These are phyloP conservation scores for Sebastes diploproa DNA, from an alignment of 2,797 vertebrate species.

Conservation along the genomic window DNA sequence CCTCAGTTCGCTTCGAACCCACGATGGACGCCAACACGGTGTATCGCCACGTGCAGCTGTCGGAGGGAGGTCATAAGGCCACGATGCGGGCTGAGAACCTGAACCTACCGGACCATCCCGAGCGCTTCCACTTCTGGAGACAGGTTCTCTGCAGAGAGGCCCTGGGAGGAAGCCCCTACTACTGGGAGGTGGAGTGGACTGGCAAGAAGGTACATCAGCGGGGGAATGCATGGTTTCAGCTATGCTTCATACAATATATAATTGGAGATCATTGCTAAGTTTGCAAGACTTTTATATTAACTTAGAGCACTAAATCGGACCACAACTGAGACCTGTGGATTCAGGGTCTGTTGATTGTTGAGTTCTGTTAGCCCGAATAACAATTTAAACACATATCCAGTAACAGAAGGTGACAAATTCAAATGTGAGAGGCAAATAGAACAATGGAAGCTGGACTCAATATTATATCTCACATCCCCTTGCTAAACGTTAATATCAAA, in stretches of 20 bases:
- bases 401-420: background rate
- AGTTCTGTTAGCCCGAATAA: background rate
- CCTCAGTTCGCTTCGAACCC: constrained; percentile 76
- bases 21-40: constrained; percentile 79
- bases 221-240: background rate
- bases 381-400: background rate
- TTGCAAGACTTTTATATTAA: background rate
- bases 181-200: constrained; percentile 86
- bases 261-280: background rate
- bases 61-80: constrained; percentile 71
- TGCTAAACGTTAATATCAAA: background rate
- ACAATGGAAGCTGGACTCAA: background rate
- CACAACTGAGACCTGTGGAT: background rate
- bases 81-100: constrained; percentile 73
- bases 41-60: constrained; percentile 77
- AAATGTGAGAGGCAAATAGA: background rate
- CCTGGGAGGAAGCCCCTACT: constrained; percentile 80
- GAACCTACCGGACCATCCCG: constrained; percentile 74
- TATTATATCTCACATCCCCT: background rate
- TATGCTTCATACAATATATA: background rate
- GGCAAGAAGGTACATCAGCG: constrained; percentile 70
- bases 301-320: background rate
- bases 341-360: background rate
- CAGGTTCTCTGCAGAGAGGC: constrained; percentile 82
- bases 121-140: constrained; percentile 83